Evolutionary conservation across 2,113 vertebrate genomes (phyloP).

Genomic region (Hemichromis elongatus): DNA sequence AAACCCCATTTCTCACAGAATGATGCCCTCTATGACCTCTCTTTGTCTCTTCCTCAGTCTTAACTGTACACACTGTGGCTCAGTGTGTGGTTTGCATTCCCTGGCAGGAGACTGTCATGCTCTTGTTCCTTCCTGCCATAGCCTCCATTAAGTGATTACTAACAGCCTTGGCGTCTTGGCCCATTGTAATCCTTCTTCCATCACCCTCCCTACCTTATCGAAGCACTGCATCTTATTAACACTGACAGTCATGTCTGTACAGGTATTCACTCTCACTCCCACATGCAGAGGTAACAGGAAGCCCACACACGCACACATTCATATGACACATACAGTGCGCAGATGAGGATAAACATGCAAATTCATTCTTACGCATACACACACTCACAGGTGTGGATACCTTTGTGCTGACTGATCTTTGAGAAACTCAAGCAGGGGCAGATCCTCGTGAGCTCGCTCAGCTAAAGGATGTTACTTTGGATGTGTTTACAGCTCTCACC

Average conservation of each 20-base stretch:
- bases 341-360: constrained; percentile 9
- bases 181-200: constrained; percentile 31
- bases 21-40: constrained; percentile 11
- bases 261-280: constrained; percentile 43
- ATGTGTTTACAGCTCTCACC: constrained; percentile 32
- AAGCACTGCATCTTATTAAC: constrained; percentile 58
- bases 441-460: constrained; percentile 50
- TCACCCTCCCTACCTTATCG: background rate
- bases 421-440: constrained; percentile 34
- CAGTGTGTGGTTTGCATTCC: constrained; percentile 47
- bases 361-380: background rate
- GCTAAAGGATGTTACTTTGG: constrained; percentile 32
- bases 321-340: background rate
- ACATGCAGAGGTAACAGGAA: constrained; percentile 4
- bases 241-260: constrained; percentile 60
- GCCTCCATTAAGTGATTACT: constrained; percentile 67
- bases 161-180: constrained; percentile 45
- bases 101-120: constrained; percentile 37
- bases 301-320: background rate
- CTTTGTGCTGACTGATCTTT: constrained; percentile 57
- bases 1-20: constrained; percentile 37
- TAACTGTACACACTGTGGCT: constrained; percentile 34
- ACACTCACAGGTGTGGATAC: constrained; percentile 58
- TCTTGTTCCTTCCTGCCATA: constrained; percentile 68
- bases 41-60: constrained; percentile 16